Evolutionary conservation across 1,140 invertebrate species (phyloP).

Genomic region (Calycopis cecrops): DNA sequence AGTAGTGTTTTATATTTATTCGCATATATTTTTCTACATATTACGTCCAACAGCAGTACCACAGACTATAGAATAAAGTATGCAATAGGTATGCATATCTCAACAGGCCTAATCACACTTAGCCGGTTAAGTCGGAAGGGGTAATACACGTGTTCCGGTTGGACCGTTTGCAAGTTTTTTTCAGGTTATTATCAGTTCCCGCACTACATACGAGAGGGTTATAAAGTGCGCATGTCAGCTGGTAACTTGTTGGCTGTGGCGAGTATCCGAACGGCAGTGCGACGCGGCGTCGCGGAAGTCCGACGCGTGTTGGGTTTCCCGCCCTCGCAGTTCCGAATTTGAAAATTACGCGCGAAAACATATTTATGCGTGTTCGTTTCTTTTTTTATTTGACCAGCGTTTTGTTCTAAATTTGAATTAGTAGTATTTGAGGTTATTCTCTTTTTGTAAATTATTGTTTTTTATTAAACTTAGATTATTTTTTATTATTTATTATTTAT

Average conservation of each 20-base stretch:
- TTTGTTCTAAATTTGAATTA: neutral
- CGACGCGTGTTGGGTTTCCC: conserved; percentile 35
- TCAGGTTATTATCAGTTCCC: conserved; percentile 19
- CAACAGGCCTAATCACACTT: too few species aligned
- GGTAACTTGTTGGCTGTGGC: conserved; percentile 65
- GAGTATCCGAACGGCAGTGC: conserved; percentile 58
- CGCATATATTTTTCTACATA: too few species aligned
- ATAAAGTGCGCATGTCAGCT: conserved; percentile 60
- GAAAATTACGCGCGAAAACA: conserved; percentile 26
- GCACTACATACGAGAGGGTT: conserved; percentile 28
- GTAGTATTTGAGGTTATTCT: neutral
- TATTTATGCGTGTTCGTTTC: conserved; percentile 22
- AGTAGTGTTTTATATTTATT: too few species aligned
- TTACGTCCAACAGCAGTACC: neutral
- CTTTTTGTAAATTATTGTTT: neutral
- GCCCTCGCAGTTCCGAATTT: conserved; percentile 31
- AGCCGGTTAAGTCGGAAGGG: neutral
- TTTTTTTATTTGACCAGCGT: conserved; percentile 4
- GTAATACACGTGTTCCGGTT: conserved; percentile 6
- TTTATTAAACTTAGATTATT: neutral
- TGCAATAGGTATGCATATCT: neutral
- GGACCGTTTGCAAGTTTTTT: conserved; percentile 13
- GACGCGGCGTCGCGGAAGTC: conserved; percentile 48
- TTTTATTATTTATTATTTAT: neutral
- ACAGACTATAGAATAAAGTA: neutral